Conservation (phyloP, 2,888 invertebrate species). For the Carpatolechia fugitivella region DNA sequence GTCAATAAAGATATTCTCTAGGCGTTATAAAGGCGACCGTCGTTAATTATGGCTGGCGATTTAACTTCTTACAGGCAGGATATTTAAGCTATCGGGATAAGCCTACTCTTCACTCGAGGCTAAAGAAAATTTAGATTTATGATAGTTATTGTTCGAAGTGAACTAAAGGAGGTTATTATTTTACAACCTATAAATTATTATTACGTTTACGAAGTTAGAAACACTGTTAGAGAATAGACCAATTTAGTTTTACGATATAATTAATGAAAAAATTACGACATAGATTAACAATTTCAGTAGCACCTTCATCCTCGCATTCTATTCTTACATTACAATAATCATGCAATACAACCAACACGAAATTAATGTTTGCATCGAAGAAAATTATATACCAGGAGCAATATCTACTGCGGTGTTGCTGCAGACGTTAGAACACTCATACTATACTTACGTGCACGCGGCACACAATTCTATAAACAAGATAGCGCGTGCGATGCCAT, state of each 20-base stretch:
- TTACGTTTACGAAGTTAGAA: no score
- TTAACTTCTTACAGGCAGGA: constrained; percentile 26
- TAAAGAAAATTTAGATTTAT: constrained; percentile 2
- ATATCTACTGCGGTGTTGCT: not conserved
- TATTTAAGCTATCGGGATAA: constrained; percentile 24
- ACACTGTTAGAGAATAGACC: no score
- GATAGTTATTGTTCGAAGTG: not conserved
- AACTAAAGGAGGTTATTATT: not conserved
- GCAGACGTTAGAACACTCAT: constrained; percentile 1
- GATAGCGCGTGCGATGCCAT: constrained; percentile 32
- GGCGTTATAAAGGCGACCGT: constrained; percentile 50
- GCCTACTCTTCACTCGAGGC: not conserved
- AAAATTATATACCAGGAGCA: constrained; percentile 9
- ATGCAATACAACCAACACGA: constrained; percentile 1
- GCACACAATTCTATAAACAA: constrained; percentile 19
- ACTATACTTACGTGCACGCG: constrained; percentile 6
- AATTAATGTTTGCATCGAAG: constrained; percentile 12
- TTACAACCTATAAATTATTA: not conserved
- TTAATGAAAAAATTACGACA: no score
- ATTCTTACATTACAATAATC: constrained; percentile 2
- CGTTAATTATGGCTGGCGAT: constrained; percentile 54
- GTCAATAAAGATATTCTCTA: constrained; percentile 64
- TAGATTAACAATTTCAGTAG: constrained; percentile 9
- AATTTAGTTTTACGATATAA: no score
- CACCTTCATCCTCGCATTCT: constrained; percentile 1